phyloP scores from a whole-genome alignment of 2,113 vertebrate species.

The Stomatorhinus ivindoensis region DNA sequence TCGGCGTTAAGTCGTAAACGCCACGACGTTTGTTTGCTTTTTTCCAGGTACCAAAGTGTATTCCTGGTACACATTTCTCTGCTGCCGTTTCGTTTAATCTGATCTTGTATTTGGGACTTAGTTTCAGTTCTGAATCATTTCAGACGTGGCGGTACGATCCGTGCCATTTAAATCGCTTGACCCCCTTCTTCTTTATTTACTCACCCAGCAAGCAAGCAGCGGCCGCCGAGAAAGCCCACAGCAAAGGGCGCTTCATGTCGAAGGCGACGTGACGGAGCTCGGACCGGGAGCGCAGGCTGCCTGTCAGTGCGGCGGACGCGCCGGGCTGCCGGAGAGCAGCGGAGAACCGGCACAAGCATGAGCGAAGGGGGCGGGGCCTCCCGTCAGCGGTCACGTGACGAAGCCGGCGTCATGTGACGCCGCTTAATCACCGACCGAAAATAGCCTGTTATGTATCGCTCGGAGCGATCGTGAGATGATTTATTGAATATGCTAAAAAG shows the following conservation, averaged over 20 bases:
- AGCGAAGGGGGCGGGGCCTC: not conserved
- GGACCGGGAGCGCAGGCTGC: not conserved
- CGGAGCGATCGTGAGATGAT: not conserved
- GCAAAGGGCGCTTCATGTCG: slow-evolving; percentile 41
- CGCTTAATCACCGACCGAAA: not conserved
- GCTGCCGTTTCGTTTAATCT: not conserved
- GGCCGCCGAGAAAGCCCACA: slow-evolving; percentile 34
- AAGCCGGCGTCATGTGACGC: slow-evolving; percentile 57
- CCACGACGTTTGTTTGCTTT: not conserved
- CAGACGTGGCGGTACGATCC: not conserved
- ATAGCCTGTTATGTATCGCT: not conserved
- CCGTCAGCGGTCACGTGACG: slow-evolving; percentile 51
- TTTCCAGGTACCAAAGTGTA: not conserved
- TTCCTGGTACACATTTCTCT: not conserved
- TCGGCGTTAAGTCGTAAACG: not conserved
- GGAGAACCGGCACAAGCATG: not conserved
- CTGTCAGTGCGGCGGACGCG: not conserved
- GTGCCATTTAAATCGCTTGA: not conserved
- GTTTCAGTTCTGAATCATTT: not conserved
- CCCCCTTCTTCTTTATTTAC: not conserved
- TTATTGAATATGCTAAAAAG: not conserved
- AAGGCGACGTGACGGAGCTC: too few species aligned
- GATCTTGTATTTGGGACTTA: not conserved
- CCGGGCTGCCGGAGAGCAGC: not conserved
- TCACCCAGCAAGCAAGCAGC: slow-evolving; percentile 52